Percentiles rank a stretch among this genome's conserved stretches.
phyloP scores from a whole-genome alignment of 2,888 invertebrate genomes.

The Epirrita christyi region DNA sequence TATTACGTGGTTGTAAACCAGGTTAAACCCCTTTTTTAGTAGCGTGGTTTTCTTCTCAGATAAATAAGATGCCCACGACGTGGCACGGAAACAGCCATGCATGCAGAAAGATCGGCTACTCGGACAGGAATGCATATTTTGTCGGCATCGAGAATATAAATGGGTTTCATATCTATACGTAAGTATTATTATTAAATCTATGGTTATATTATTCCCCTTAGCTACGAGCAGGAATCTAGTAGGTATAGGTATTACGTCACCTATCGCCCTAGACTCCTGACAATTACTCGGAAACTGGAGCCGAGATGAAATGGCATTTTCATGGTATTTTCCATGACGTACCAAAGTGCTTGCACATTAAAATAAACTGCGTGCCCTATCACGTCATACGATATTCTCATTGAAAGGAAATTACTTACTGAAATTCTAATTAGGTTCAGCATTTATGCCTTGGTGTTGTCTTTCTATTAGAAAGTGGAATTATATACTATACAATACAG shows the following conservation, averaged over 20 bases:
- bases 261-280: slow-evolving; percentile 15
- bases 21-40: no score
- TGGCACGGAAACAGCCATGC: no score
- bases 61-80: no score
- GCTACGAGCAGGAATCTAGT: slow-evolving; percentile 1
- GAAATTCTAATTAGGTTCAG: no score
- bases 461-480: no score
- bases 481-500: no score
- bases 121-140: no score
- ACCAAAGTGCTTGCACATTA: slow-evolving; percentile 5
- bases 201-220: not conserved
- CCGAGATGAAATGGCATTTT: slow-evolving; percentile 19
- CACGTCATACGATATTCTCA: not conserved
- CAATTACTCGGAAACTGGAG: slow-evolving; percentile 7
- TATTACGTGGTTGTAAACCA: no score
- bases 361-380: not conserved
- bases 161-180: slow-evolving; percentile 15
- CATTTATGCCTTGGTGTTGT: not conserved
- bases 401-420: no score
- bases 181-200: no score
- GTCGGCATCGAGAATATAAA: not conserved
- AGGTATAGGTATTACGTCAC: slow-evolving; percentile 17
- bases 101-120: no score
- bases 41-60: no score
- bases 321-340: not conserved